A percentile compares a stretch with the other conserved stretches of the same genome.
These are phyloP conservation scores for Callyntrura sp. DNA, from an alignment of 2,888 invertebrate species.

Conservation along the genomic window DNA sequence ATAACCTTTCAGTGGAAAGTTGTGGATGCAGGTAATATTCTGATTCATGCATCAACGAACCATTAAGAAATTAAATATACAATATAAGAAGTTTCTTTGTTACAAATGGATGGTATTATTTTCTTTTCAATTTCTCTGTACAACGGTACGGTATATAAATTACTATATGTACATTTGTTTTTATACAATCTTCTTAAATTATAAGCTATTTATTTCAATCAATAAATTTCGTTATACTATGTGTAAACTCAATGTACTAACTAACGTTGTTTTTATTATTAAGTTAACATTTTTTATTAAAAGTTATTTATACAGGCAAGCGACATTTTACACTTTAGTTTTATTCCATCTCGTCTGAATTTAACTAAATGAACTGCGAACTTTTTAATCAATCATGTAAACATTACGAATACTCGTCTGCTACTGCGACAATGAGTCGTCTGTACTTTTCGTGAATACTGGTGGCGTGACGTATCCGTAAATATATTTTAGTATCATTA, in stretches of 20 bases:
- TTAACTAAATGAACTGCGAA: no score
- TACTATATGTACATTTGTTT: conserved; percentile 16
- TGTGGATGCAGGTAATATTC: conserved; percentile 66
- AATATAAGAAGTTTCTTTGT: background rate
- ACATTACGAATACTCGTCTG: no score
- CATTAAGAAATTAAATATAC: no score
- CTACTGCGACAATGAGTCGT: no score
- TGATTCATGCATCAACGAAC: background rate
- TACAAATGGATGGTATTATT: background rate
- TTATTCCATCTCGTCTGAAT: background rate
- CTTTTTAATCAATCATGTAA: background rate
- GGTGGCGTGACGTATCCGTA: no score
- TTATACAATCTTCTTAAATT: background rate
- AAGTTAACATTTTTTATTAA: no score
- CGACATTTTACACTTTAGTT: background rate
- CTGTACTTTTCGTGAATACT: no score
- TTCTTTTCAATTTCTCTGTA: background rate
- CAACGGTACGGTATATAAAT: background rate
- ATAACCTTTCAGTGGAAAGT: conserved; percentile 38
- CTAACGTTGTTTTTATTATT: no score
- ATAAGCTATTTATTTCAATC: background rate
- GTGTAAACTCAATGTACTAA: no score
- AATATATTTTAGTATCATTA: no score
- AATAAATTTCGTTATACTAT: background rate
- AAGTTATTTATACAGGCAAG: background rate